Percentiles rank a stretch among this genome's conserved stretches.
phyloP scores from a whole-genome alignment of 1,140 invertebrate genomes.

The Zaprionus camerounensis region DNA sequence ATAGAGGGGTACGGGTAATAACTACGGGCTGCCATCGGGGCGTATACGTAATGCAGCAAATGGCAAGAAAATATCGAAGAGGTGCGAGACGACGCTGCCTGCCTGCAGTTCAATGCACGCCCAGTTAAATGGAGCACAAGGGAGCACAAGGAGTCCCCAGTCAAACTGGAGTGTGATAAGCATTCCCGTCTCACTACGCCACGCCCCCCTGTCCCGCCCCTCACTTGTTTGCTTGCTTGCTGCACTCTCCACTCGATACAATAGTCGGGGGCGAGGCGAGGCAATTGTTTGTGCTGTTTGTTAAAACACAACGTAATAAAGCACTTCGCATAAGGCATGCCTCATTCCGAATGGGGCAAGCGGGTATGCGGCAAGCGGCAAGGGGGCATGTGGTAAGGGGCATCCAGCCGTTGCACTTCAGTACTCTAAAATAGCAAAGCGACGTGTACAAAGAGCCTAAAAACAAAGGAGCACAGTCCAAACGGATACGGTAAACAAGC shows the following conservation, averaged over 20 bases:
- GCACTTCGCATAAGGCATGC: slow-evolving; percentile 39
- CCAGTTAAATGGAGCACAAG: slow-evolving; percentile 64
- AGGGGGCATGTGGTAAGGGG: not conserved
- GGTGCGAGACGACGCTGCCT: slow-evolving; percentile 28
- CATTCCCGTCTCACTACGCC: not conserved
- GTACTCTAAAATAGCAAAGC: slow-evolving; percentile 17
- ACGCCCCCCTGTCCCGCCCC: not conserved
- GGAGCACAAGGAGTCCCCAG: slow-evolving; percentile 8
- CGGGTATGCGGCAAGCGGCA: not conserved
- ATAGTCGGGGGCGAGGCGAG: slow-evolving; percentile 58
- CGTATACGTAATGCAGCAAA: slow-evolving; percentile 47
- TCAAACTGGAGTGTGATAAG: not conserved
- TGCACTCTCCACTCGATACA: slow-evolving; percentile 54
- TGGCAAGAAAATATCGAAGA: slow-evolving; percentile 60
- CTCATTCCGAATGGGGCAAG: not conserved
- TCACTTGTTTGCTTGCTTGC: not conserved
- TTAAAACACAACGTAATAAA: slow-evolving; percentile 72
- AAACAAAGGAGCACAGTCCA: slow-evolving; percentile 40
- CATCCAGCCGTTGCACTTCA: slow-evolving; percentile 5
- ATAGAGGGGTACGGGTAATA: slow-evolving; percentile 53
- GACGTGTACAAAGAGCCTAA: slow-evolving; percentile 40
- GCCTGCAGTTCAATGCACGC: slow-evolving; percentile 72
- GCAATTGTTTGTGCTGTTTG: slow-evolving; percentile 75
- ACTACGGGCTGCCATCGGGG: slow-evolving; percentile 48
- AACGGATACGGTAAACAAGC: slow-evolving; percentile 44